Evolutionary conservation across 1,140 invertebrate genomes (phyloP).

Genomic region (Drosophila littoralis): DNA sequence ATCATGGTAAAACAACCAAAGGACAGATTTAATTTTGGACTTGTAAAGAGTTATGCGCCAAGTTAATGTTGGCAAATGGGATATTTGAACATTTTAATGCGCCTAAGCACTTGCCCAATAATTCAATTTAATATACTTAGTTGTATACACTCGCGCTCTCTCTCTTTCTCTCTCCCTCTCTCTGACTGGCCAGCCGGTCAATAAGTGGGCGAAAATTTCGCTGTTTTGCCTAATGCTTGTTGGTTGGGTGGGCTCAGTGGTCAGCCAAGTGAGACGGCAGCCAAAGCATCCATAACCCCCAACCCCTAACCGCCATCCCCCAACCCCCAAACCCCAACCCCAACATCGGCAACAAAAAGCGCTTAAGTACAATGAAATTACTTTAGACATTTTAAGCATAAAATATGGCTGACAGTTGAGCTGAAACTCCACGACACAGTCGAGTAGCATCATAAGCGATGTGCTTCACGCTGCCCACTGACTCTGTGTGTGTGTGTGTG

Average conservation of each 20-base stretch:
- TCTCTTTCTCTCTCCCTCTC: neutral
- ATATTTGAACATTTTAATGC: conserved; percentile 36
- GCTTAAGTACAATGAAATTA: conserved; percentile 75
- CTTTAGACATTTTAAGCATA: conserved; percentile 79
- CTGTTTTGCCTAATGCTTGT: neutral
- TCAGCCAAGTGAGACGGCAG: conserved; percentile 28
- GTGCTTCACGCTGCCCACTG: neutral
- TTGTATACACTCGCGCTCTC: conserved; percentile 14
- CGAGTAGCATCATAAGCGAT: conserved; percentile 19
- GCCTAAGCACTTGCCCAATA: conserved; percentile 49
- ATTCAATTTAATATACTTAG: conserved; percentile 74
- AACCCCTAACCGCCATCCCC: neutral
- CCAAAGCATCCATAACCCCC: conserved; percentile 14
- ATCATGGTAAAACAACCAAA: neutral
- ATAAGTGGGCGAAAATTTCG: neutral
- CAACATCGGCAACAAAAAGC: conserved; percentile 22
- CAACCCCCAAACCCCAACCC: neutral
- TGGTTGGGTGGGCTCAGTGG: conserved; percentile 32
- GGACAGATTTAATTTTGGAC: neutral
- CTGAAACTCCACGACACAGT: conserved; percentile 38
- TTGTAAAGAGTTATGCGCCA: conserved; percentile 35
- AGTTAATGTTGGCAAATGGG: conserved; percentile 4
- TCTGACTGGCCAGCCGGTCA: neutral
- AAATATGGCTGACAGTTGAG: conserved; percentile 74
- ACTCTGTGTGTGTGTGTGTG: conserved; percentile 12